Evolutionary conservation across 2,113 vertebrate species (phyloP).

Genomic region (Chloroceryle aenea): DNA sequence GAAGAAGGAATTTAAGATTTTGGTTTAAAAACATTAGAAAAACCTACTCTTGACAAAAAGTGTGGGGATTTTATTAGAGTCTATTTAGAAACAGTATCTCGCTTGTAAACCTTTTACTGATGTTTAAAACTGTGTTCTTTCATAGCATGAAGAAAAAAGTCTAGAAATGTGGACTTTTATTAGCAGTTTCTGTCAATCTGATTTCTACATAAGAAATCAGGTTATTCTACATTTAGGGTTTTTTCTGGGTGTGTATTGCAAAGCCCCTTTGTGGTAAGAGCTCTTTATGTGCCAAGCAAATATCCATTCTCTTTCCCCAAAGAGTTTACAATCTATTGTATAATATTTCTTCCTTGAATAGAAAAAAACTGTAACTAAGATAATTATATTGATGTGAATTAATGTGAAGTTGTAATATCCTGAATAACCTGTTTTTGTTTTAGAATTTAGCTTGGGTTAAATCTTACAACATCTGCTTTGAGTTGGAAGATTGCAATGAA

Average conservation of each 20-base stretch:
- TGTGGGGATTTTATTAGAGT: background rate
- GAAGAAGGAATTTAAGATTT: background rate
- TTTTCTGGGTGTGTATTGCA: background rate
- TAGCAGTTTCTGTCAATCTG: background rate
- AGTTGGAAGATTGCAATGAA: constrained; percentile 99
- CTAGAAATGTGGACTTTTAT: background rate
- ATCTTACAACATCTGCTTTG: constrained; percentile 99
- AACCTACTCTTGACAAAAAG: background rate
- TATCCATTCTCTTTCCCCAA: background rate
- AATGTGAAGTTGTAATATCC: constrained; percentile 7
- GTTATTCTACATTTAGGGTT: background rate
- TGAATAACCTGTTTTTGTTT: constrained; percentile 64
- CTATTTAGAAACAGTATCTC: background rate
- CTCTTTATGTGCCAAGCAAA: background rate
- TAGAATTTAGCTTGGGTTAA: constrained; percentile 99
- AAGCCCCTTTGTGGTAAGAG: background rate
- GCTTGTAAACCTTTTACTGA: background rate
- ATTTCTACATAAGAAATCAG: background rate
- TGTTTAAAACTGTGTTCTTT: background rate
- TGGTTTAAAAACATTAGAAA: background rate
- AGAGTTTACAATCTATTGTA: background rate
- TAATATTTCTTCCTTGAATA: background rate
- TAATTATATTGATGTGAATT: constrained; percentile 24
- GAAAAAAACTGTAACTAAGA: background rate
- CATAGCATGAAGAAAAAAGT: background rate